Evolutionary conservation across 1,140 invertebrate genomes (phyloP), one percentile per base, ranked within the genome.

Genomic region (Aphis craccivora): DNA sequence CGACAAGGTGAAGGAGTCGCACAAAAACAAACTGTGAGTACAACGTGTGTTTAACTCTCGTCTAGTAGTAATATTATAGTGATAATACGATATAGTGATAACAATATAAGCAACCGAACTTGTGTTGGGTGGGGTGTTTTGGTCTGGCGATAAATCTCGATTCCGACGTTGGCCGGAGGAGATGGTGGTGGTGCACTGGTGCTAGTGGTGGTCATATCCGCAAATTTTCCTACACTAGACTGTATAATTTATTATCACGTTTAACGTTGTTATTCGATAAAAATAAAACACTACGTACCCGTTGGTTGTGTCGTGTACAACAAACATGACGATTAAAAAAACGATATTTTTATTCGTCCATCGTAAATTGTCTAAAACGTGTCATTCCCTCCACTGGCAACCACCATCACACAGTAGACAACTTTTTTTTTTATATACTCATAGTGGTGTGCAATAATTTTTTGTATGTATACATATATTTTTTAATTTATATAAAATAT

Each of bases 1-100:
- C 95, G 99, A 99, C 94, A 97, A 97, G n/a, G 97, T 97, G 48
- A 97, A 97, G 94, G 98, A 99, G 95, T 97, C 97, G 0, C 97
- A 97, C 20, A 97, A 95, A 83, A 94, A 94, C 93, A 94, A 94
- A 94, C 94, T 95, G 93, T 95, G 53, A 94, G 94, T 94, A 93
- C 81, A 37, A 37, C 7, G n/a, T 83, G 20, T 35, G n/a, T 20
- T 35, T 37, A 22, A 81, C 18, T 3, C 35, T n/a, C 18, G 20
- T 81, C 20, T 35, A 81, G 22, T 81, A 67, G 3, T n/a, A 67
- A 25, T 55, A 67, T 14, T 67, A 67, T 30, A 4, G n/a, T 30
- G 25, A 60, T 60, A 60, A 30, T 11, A 30, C 23, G 53, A 60
- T 30, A 30, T 11, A 9, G 30, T 30, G 30, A 30, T 30, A 11